Evolutionary conservation across 2,797 vertebrate genomes (phyloP).

Genomic region (Okamejei kenojei): DNA sequence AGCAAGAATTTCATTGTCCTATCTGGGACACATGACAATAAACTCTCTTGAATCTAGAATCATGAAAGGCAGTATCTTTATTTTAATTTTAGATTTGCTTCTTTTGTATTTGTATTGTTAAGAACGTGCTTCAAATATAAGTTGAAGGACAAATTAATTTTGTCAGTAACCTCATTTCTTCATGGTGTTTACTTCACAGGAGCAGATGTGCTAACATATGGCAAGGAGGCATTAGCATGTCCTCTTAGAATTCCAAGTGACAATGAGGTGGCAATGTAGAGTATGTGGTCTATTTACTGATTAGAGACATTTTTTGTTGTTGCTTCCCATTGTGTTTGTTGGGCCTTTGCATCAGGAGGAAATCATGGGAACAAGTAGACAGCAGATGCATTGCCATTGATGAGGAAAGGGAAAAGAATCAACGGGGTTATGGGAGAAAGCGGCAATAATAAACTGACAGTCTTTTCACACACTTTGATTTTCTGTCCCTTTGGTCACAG

Average conservation of each 20-base stretch:
- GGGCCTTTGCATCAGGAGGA: neutral
- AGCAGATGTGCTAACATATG: conserved; percentile 2
- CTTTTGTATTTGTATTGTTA: neutral
- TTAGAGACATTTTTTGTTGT: neutral
- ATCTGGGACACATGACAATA: too few species aligned
- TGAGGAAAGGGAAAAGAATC: neutral
- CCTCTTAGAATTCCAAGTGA: neutral
- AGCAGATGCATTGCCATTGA: neutral
- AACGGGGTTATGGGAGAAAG: neutral
- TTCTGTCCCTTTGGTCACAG: neutral
- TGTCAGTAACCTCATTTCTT: neutral
- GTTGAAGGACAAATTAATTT: neutral
- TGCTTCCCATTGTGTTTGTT: neutral
- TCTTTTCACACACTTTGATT: neutral
- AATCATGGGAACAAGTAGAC: neutral
- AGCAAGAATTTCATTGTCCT: too few species aligned
- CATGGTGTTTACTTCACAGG: neutral
- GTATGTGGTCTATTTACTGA: neutral
- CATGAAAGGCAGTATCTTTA: neutral
- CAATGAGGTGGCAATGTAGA: neutral
- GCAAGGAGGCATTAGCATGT: neutral
- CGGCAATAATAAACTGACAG: neutral
- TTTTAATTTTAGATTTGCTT: neutral
- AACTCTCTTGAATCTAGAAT: too few species aligned
- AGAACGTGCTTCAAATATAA: neutral